Percentiles rank a stretch among this genome's conserved stretches.
Conservation (phyloP, 1,140 invertebrate species). For the Meloidogyne exigua region DNA sequence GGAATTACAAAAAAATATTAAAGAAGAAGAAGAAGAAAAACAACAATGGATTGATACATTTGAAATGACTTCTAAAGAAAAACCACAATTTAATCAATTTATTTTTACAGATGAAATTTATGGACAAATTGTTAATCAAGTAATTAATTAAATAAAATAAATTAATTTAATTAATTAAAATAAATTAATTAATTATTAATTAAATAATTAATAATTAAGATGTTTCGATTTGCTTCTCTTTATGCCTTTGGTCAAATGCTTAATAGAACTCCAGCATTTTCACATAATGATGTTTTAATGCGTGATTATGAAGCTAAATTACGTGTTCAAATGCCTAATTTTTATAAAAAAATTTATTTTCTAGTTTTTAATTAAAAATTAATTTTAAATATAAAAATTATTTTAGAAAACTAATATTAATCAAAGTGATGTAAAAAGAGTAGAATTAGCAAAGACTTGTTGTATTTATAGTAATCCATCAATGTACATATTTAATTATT, state of each 20-base stretch:
- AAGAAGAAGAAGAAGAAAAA: background rate
- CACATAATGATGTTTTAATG: background rate
- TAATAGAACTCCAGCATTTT: background rate
- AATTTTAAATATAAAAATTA: constrained; percentile 9
- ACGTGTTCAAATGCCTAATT: constrained; percentile 2
- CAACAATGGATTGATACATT: background rate
- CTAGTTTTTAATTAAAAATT: background rate
- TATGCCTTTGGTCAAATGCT: constrained; percentile 9
- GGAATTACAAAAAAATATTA: background rate
- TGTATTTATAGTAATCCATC: constrained; percentile 8
- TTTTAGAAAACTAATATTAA: constrained; percentile 13
- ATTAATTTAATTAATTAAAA: background rate
- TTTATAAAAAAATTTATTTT: constrained; percentile 16
- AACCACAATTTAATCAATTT: background rate
- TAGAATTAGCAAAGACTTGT: constrained; percentile 14
- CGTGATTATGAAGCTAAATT: background rate
- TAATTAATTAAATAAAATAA: background rate
- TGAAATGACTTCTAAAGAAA: background rate
- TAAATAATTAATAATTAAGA: background rate
- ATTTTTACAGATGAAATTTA: background rate
- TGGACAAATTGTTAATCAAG: background rate
- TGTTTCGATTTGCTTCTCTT: constrained; percentile 10
- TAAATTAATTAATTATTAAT: background rate
- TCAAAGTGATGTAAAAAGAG: constrained; percentile 5
- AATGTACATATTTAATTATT: background rate